Evolutionary conservation across 2,888 invertebrate species (phyloP), one percentile per base, ranked within the genome.

Genomic region (Drosophila borealis): DNA sequence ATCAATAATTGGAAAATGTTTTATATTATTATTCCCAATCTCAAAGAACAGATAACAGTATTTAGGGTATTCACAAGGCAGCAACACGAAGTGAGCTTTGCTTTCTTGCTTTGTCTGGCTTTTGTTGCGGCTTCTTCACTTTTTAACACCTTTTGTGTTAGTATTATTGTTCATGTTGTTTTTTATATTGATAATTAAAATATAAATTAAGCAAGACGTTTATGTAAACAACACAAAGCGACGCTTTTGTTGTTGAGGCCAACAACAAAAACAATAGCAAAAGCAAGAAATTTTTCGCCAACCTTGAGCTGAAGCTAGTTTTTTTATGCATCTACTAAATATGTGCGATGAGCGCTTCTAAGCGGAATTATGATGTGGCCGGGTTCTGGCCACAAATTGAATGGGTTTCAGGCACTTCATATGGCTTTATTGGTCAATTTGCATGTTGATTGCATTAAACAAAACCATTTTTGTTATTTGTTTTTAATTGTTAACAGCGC

Each of bases 381-480:
- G 25, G 29, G 17, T 55, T 66, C 55, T 65, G 48, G 36, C 29
- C 29, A 14, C 29, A 29, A 54, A n/a, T 39, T 55, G 64, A 65
- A 65, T 66, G 65, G 53, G 33, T 17, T 33, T 34, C 53, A 19
- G 5, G 11, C n/a, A 34, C n/a, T 29, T 34, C 9, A 34, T 37
- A 10, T 41, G 60, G 44, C 49, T 69, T 83, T 79, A 86, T 83
- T 80, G 54, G 57, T 45, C 70, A 84, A 84, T 83, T 83, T 78
- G 70, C 84, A 87, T 83, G 54, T 60, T 80, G 71, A 81, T 83
- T 86, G 73, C 72, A 72, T 65, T 53, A 49, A 48, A 54, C 46
- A 59, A 74, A 64, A 29, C 25, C 42, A 53, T 59, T 60, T 36
- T 36, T 29, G 25, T 13, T 41, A 11, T 54, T 62, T 29, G 10